Conservation (phyloP, 1,140 invertebrate species). For the Drosophila persimilis region DNA sequence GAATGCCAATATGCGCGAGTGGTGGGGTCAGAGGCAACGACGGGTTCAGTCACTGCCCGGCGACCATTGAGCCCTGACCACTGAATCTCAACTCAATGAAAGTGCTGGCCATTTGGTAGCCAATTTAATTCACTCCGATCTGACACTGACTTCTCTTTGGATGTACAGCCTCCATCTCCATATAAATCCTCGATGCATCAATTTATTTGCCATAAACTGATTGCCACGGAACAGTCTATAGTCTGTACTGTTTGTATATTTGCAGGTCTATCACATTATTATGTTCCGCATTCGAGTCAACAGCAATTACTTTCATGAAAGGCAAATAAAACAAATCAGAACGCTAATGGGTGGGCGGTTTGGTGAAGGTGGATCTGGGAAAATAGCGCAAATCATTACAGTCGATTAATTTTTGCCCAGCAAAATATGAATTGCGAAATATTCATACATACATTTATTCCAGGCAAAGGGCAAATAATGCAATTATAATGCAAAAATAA, state of each 20-base stretch:
- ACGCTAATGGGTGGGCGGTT: too few relatives aligned
- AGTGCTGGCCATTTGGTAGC: conserved; percentile 38
- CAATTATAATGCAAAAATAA: conserved; percentile 53
- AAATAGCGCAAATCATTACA: conserved; percentile 56
- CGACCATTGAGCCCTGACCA: background rate
- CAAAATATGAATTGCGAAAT: conserved; percentile 55
- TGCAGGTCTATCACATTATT: conserved; percentile 38
- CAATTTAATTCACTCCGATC: conserved; percentile 42
- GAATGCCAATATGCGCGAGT: conserved; percentile 42
- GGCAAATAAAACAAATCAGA: conserved; percentile 30
- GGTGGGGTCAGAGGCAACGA: background rate
- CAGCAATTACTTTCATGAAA: conserved; percentile 40
- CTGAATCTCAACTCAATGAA: conserved; percentile 36
- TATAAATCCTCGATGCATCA: conserved; percentile 8
- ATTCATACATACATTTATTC: background rate
- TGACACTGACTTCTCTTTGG: background rate
- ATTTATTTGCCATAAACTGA: conserved; percentile 48
- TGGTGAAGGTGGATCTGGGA: background rate
- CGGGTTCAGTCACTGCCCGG: too few relatives aligned
- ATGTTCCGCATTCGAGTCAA: conserved; percentile 28
- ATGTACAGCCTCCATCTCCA: too few relatives aligned
- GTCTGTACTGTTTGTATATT: conserved; percentile 10
- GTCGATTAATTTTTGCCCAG: conserved; percentile 43
- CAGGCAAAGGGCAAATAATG: conserved; percentile 33
- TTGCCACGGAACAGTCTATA: conserved; percentile 27